A percentile compares a stretch with the other conserved stretches of the same genome.
phyloP scores from a whole-genome alignment of 1,140 invertebrate genomes.

The Caligus rogercresseyi region DNA sequence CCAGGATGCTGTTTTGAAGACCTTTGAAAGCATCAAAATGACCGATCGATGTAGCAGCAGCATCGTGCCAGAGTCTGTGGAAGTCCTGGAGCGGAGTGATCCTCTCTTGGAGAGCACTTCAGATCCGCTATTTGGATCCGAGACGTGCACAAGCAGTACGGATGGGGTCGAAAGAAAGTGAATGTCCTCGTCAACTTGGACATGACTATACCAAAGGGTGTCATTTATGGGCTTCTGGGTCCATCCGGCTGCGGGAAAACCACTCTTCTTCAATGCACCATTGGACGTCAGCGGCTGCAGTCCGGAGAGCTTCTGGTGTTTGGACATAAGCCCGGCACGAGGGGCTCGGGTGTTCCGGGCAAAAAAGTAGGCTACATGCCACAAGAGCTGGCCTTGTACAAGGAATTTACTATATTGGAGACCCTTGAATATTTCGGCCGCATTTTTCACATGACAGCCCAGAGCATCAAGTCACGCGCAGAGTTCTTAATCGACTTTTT shows the following conservation, averaged over 20 bases:
- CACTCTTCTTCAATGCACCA: constrained; percentile 67
- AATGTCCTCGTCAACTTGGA: constrained; percentile 64
- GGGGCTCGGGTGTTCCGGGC: constrained; percentile 58
- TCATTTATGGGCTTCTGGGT: constrained; percentile 69
- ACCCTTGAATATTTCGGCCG: constrained; percentile 93
- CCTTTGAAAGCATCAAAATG: neutral
- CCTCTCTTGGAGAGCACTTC: constrained; percentile 28
- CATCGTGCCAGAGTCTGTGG: neutral
- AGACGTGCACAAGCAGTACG: constrained; percentile 68
- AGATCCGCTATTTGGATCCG: constrained; percentile 60
- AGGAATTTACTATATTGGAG: constrained; percentile 82
- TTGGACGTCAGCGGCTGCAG: constrained; percentile 57
- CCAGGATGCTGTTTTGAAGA: too few species aligned
- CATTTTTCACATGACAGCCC: constrained; percentile 71
- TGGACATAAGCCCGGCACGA: constrained; percentile 59
- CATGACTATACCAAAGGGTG: constrained; percentile 76
- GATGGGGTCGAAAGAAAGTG: constrained; percentile 57
- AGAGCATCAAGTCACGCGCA: constrained; percentile 56
- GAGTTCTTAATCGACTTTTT: constrained; percentile 75
- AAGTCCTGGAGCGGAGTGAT: neutral
- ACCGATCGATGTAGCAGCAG: neutral
- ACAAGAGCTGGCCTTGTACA: constrained; percentile 80
- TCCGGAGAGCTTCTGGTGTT: constrained; percentile 68
- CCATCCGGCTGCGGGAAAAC: constrained; percentile 71
- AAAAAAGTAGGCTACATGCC: constrained; percentile 69